A percentile compares a stretch with the other conserved stretches of the same genome.
Evolutionary conservation across 2,888 invertebrate genomes (phyloP).

Genomic region (Busseola fusca): DNA sequence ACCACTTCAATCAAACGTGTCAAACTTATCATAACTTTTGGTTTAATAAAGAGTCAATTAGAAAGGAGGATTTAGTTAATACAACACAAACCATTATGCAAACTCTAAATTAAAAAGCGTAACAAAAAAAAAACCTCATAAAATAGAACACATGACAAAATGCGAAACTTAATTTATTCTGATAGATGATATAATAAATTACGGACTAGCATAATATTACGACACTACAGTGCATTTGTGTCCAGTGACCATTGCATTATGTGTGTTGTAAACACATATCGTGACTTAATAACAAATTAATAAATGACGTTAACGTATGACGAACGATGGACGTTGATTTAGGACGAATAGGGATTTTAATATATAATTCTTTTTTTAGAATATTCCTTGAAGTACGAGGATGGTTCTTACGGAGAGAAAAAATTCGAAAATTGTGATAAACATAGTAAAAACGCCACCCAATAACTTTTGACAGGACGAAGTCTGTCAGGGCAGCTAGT

Average conservation of each 20-base stretch:
- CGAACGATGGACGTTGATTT: no score
- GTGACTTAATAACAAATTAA: no score
- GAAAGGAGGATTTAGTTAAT: background rate
- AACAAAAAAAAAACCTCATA: slow-evolving; percentile 26
- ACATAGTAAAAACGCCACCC: no score
- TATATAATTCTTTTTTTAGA: no score
- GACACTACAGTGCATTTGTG: slow-evolving; percentile 59
- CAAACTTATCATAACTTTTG: no score
- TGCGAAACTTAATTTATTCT: slow-evolving; percentile 57
- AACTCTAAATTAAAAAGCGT: slow-evolving; percentile 29
- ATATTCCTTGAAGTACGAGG: no score
- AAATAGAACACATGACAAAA: slow-evolving; percentile 52
- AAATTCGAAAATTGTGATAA: no score
- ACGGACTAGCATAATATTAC: slow-evolving; percentile 55
- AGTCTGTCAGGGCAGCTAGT: no score
- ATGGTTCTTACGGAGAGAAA: no score
- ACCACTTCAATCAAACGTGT: background rate
- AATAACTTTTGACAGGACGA: no score
- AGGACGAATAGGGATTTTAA: no score
- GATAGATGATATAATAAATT: slow-evolving; percentile 56
- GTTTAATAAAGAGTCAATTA: background rate
- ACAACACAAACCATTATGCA: slow-evolving; percentile 20
- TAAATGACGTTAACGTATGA: no score
- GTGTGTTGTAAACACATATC: slow-evolving; percentile 41
- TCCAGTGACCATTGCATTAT: slow-evolving; percentile 58